A percentile compares a stretch with the other conserved stretches of the same genome.
Conservation (phyloP, 1,140 invertebrate genomes). For the Nebria ingens region DNA sequence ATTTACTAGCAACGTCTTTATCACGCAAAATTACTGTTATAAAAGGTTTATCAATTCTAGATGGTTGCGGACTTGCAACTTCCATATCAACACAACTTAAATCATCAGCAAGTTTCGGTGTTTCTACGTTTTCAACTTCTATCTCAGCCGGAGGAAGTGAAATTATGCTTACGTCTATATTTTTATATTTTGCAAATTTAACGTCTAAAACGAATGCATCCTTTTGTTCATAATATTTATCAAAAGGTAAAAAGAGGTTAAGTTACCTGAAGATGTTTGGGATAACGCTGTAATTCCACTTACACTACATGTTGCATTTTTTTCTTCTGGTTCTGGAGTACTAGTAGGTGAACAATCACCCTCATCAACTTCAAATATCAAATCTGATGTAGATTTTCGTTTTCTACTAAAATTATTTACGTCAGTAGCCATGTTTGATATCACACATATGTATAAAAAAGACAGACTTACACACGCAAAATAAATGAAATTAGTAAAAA, state of each 20-base stretch:
- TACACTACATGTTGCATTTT: conserved; percentile 1
- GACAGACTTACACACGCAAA: neutral
- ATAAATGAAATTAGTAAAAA: no score
- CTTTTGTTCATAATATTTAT: no score
- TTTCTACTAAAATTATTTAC: conserved; percentile 15
- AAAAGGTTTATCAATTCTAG: conserved; percentile 2
- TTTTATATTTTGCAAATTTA: no score
- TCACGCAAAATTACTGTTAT: conserved; percentile 22
- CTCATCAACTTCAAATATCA: conserved; percentile 20
- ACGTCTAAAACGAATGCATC: no score
- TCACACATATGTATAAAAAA: neutral
- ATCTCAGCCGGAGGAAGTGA: neutral
- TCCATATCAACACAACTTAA: neutral
- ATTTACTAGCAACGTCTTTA: conserved; percentile 18
- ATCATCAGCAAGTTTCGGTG: neutral
- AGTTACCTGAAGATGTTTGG: neutral
- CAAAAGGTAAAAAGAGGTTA: neutral
- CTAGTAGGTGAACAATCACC: conserved; percentile 17
- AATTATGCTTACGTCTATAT: neutral
- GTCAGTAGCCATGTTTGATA: conserved; percentile 16
- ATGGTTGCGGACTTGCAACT: neutral
- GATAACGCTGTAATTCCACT: no score
- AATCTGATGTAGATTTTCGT: conserved; percentile 16
- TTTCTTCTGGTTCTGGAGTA: conserved; percentile 14
- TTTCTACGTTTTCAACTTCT: neutral